Evolutionary conservation across 2,113 vertebrate genomes (phyloP).

Genomic region (Neogale vison): DNA sequence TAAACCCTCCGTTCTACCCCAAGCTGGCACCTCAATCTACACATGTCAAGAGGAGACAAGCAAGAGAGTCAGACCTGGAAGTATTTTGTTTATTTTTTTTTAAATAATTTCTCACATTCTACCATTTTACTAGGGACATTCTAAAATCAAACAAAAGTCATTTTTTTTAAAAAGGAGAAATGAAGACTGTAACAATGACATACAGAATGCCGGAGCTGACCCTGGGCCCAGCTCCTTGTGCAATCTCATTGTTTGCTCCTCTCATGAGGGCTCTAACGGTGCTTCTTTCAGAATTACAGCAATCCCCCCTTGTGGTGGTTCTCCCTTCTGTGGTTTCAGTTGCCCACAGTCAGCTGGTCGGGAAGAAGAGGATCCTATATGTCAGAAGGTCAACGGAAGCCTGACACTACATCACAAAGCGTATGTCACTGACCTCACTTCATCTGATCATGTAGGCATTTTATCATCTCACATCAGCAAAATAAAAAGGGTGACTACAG

Average conservation of each 20-base stretch:
- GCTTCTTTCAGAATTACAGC: background rate
- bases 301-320: background rate
- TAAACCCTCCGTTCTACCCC: background rate
- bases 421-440: background rate
- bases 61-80: background rate
- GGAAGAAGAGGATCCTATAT: background rate
- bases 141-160: background rate
- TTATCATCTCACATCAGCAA: background rate
- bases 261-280: too few relatives aligned
- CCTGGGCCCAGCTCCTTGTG: background rate
- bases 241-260: background rate
- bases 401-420: background rate
- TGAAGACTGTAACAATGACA: background rate
- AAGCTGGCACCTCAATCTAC: background rate
- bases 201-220: background rate
- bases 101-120: background rate
- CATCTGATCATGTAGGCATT: background rate
- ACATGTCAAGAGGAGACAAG: background rate
- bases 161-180: background rate
- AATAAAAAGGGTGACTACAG: background rate
- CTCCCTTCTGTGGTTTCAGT: background rate
- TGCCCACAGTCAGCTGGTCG: background rate
- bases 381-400: background rate
- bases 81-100: background rate
- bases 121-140: background rate